phyloP scores from a whole-genome alignment of 30 jellyfish, hydroid and myxozoan species.

The Pelagia noctiluca region DNA sequence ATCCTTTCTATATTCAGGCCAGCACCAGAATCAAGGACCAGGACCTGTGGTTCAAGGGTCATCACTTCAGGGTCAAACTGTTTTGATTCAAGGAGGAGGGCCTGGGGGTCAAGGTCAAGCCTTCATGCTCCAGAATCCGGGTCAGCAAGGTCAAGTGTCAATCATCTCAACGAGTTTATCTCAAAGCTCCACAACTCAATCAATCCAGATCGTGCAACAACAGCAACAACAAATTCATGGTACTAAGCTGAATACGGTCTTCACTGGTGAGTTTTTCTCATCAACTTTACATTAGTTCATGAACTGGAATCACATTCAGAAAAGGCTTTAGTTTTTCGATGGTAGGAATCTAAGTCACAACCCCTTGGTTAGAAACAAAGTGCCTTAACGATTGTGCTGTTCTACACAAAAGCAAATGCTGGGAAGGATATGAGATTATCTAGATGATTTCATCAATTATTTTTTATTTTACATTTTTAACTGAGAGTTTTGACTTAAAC shows the following conservation, averaged over 20 bases:
- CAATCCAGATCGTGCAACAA: constrained; percentile 92
- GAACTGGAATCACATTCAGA: no score
- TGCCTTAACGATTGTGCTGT: no score
- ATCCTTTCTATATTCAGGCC: constrained; percentile 54
- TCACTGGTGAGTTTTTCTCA: constrained; percentile 63
- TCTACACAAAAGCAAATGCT: no score
- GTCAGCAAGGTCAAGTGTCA: constrained; percentile 93
- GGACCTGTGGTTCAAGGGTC: constrained; percentile 87
- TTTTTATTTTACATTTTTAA: no score
- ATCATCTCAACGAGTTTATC: constrained; percentile 86
- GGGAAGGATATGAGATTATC: no score
- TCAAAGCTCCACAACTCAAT: constrained; percentile 79
- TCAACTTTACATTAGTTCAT: no score
- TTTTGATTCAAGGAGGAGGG: constrained; percentile 88
- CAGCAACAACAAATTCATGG: constrained; percentile 77
- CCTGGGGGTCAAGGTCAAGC: constrained; percentile 90
- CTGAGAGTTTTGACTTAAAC: no score
- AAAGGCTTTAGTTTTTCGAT: no score
- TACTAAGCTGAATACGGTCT: constrained; percentile 36
- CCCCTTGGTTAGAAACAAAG: no score
- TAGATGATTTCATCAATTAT: no score
- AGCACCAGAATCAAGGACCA: constrained; percentile 73
- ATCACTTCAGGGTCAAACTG: constrained; percentile 95
- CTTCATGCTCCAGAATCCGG: constrained; percentile 89
- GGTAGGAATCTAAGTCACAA: no score